Evolutionary conservation across 2,113 vertebrate genomes (phyloP), one percentile per base, ranked within the genome.

Genomic region (Micromys minutus): DNA sequence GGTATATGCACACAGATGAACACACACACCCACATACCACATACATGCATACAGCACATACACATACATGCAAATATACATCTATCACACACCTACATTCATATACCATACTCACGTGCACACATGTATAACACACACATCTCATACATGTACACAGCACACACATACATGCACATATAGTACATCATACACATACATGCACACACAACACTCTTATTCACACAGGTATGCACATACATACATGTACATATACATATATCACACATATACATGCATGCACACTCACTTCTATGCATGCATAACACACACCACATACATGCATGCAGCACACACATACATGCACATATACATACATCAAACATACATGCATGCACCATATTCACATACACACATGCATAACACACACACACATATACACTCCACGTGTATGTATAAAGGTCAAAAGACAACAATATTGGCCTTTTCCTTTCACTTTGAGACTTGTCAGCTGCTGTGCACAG

Each of bases 141-240:
- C 24, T 26, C 61, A 65, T 4, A 65, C 10, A 65, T 65, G 10
- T 4, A 65, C 22, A 13, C 3, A 65, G 1, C 12, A 81, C 19
- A n/a, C 52, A 65, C 45, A 50, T 55, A 17, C 7, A 19, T 47
- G 76, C 52, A 50, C 55, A 2, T 36, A 50, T 36, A 55, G 36
- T 63, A 5, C 45, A 50, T 31, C 4, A 36, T 10, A 80, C 10
- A 57, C 31, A n/a, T 57, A 59, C 79, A 59, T 81, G 36, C 47
- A 52, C 1, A 52, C 17, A 77, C 5, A 29, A 77, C 47, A 52
- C 26, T 42, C 42, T n/a, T n/a, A 6, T 52, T 52, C 42, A 22
- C 76, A 36, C 3, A 34, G 0, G 17, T 7, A 17, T 12, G 8
- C 0, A 5, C 4, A 55, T 16, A 76, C 24, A 16, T 50, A 55